These are phyloP conservation scores for Ciconia maguari DNA, from an alignment of 2,113 vertebrate genomes.

Conservation along the genomic window DNA sequence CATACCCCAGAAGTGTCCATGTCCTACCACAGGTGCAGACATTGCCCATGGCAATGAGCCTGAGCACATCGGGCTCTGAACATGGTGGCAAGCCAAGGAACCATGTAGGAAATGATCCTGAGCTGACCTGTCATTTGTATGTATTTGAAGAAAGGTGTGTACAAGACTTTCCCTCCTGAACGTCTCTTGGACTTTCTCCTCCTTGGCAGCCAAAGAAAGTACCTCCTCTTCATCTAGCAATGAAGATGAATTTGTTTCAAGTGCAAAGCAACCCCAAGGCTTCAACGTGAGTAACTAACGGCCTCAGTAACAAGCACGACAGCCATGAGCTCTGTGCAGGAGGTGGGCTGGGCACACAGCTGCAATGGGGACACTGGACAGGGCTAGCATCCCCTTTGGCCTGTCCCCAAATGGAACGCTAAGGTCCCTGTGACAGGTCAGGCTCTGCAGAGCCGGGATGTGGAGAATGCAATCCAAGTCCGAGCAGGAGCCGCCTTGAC, in stretches of 20 bases:
- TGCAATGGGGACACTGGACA: background rate
- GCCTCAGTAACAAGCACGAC: background rate
- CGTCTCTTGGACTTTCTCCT: background rate
- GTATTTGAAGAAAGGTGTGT: background rate
- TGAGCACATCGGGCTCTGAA: background rate
- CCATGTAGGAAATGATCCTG: background rate
- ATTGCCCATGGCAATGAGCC: background rate
- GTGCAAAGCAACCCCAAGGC: background rate
- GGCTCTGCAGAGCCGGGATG: background rate
- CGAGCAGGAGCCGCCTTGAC: background rate
- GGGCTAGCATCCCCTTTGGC: background rate
- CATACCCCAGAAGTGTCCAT: fast-evolving
- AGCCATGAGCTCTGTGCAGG: background rate
- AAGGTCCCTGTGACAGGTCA: background rate
- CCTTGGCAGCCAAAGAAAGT: background rate
- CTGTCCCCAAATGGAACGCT: background rate
- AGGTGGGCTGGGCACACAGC: background rate
- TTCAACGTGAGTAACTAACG: background rate
- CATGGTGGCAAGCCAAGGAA: background rate
- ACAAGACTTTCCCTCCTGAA: background rate
- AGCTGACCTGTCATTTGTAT: background rate
- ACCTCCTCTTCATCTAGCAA: background rate
- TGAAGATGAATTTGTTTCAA: background rate
- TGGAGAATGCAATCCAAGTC: background rate
- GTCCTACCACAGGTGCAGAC: background rate